Percentiles rank a stretch among this genome's conserved stretches.
Evolutionary conservation across 2,888 invertebrate species (phyloP).

Genomic region (Cepaea hortensis): DNA sequence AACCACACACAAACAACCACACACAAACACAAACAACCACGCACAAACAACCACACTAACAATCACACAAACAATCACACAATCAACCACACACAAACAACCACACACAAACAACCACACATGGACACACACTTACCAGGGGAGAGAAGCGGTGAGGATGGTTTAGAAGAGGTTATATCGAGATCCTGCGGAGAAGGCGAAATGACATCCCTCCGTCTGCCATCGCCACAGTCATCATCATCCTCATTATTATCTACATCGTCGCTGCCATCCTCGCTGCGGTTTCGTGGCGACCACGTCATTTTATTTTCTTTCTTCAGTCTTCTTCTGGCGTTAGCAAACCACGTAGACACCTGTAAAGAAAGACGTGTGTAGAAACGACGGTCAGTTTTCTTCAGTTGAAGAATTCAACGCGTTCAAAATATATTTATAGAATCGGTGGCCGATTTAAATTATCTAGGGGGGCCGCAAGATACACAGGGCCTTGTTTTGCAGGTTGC

Average conservation of each 20-base stretch:
- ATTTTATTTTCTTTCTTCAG: conserved; percentile 98
- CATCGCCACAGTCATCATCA: conserved; percentile 48
- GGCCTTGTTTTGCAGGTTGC: too few relatives aligned
- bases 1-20: too few relatives aligned
- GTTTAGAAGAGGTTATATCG: conserved; percentile 46
- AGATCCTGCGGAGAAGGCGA: conserved; percentile 35
- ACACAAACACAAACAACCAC: not conserved
- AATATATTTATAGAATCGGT: too few relatives aligned
- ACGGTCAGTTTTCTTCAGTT: not conserved
- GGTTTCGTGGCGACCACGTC: conserved; percentile 96
- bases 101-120: not conserved
- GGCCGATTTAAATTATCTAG: too few relatives aligned
- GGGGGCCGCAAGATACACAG: too few relatives aligned
- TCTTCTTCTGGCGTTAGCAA: conserved; percentile 93
- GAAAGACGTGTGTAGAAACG: not conserved
- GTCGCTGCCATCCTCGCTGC: conserved; percentile 72
- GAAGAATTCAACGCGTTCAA: too few relatives aligned
- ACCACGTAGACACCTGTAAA: conserved; percentile 91
- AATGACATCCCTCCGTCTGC: conserved; percentile 38
- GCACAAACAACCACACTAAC: not conserved
- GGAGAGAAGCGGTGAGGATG: conserved; percentile 44
- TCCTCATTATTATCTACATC: conserved; percentile 75
- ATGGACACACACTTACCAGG: conserved; percentile 32
- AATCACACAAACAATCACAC: not conserved
- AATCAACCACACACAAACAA: not conserved